These are phyloP conservation scores for Bombyx mori DNA, from an alignment of 1,140 invertebrate genomes.

Conservation along the genomic window DNA sequence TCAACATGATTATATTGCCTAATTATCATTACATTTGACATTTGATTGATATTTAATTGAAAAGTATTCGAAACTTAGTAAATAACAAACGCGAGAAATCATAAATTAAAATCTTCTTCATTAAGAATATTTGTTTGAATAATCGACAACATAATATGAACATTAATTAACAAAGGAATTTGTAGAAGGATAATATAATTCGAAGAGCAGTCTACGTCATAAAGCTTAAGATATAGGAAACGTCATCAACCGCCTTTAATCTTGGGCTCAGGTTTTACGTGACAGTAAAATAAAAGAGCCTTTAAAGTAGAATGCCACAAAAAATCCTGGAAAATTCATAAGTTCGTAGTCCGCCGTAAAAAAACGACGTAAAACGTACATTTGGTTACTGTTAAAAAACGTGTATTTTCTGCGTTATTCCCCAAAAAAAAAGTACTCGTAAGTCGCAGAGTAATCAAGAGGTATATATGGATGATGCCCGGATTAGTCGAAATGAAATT, in stretches of 20 bases:
- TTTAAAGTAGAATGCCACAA: slow-evolving; percentile 7
- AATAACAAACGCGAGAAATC: too few relatives aligned
- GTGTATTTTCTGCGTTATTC: slow-evolving; percentile 3
- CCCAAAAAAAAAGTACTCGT: slow-evolving; percentile 1
- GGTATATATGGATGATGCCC: slow-evolving; percentile 16
- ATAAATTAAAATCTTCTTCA: too few relatives aligned
- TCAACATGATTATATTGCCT: too few relatives aligned
- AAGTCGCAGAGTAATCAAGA: slow-evolving; percentile 16
- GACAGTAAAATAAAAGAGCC: slow-evolving; percentile 7
- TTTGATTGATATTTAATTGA: too few relatives aligned
- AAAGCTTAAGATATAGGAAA: not conserved
- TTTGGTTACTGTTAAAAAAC: slow-evolving; percentile 6
- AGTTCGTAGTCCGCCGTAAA: slow-evolving; percentile 6
- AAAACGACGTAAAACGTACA: slow-evolving; percentile 5
- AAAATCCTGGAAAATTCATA: slow-evolving; percentile 6
- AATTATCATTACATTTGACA: too few relatives aligned
- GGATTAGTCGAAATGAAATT: slow-evolving; percentile 20
- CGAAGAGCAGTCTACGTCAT: not conserved
- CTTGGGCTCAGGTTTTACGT: not conserved
- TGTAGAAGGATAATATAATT: too few relatives aligned
- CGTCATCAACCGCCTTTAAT: not conserved
- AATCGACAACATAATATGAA: too few relatives aligned
- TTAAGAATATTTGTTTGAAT: too few relatives aligned
- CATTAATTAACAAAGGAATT: too few relatives aligned
- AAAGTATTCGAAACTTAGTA: too few relatives aligned